Evolutionary conservation across 1,140 invertebrate species (phyloP), one percentile per base, ranked within the genome.

Genomic region (Trichogramma pretiosum): DNA sequence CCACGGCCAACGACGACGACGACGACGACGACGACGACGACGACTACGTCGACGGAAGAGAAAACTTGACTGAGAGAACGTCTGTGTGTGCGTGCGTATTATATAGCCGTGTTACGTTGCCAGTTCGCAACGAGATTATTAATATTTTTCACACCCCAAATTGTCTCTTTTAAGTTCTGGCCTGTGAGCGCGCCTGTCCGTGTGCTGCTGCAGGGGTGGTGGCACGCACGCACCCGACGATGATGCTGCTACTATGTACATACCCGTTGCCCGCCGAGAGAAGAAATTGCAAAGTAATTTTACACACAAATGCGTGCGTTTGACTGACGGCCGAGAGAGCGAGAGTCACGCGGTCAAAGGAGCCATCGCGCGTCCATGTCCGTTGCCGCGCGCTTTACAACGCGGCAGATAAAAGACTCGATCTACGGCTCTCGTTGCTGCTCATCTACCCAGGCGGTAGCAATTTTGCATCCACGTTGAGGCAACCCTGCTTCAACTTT

Each of bases 111-210:
- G 55, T 60, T 58, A 55, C 32, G 36, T 22, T 32, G 35, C 34
- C 10, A 24, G 49, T 52, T 42, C 50, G 54, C 52, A 51, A 44
- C 56, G 50, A 55, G 33, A 47, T 70, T 71, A 71, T 70, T 71
- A 70, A 71, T 70, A 70, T 70, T 68, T 68, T 67, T 70, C 59
- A 61, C 64, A 58, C 58, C 60, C 60, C 33, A 63, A 70, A 66
- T 68, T 68, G 65, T 70, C 67, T 65, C 65, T 58, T 59, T 14
- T n/a, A n/a, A n/a, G n/a, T n/a, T n/a, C n/a, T n/a, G n/a, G n/a
- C n/a, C n/a, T n/a, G n/a, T n/a, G n/a, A n/a, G n/a, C n/a, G n/a
- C n/a, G n/a, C n/a, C n/a, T n/a, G n/a, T n/a, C 37, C 28, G 26
- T 18, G 34, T 18, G 13, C 34, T 56, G 53, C 44, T 52, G 52